Evolutionary conservation across 2,888 invertebrate species (phyloP).

Genomic region (Ennomos fuscantarius): DNA sequence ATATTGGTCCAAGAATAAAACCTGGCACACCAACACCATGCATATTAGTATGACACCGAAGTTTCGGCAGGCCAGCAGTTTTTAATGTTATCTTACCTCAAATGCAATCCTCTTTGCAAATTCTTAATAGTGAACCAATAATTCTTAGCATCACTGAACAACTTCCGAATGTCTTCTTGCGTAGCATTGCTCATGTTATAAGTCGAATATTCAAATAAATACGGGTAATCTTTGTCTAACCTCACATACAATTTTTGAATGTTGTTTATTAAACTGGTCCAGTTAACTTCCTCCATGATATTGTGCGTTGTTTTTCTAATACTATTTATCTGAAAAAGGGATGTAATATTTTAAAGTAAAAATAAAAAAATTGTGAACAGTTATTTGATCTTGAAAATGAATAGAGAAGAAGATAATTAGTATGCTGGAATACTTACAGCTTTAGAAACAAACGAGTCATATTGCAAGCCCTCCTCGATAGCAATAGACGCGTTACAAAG

Average conservation of each 20-base stretch:
- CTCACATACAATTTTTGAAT: slow-evolving; percentile 63
- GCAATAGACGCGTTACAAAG: slow-evolving; percentile 62
- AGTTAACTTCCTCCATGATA: slow-evolving; percentile 55
- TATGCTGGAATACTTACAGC: slow-evolving; percentile 59
- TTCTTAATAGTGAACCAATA: slow-evolving; percentile 66
- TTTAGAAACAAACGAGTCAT: slow-evolving; percentile 63
- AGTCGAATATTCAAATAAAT: slow-evolving; percentile 65
- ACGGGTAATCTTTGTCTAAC: slow-evolving; percentile 66
- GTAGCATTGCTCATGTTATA: slow-evolving; percentile 60
- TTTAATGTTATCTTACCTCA: slow-evolving; percentile 54
- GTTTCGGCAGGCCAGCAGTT: too few relatives aligned
- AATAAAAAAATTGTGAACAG: too few relatives aligned
- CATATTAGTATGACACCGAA: neutral
- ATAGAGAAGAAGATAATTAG: too few relatives aligned
- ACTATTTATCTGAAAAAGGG: slow-evolving; percentile 24
- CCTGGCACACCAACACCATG: slow-evolving; percentile 6
- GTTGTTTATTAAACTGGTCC: slow-evolving; percentile 66
- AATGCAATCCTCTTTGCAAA: slow-evolving; percentile 58
- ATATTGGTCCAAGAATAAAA: neutral
- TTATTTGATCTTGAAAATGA: too few relatives aligned
- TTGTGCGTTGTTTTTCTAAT: slow-evolving; percentile 52
- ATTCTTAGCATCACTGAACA: slow-evolving; percentile 53
- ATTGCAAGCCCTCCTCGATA: slow-evolving; percentile 62
- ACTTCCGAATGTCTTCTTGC: slow-evolving; percentile 39
- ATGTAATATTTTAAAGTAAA: neutral